Evolutionary conservation across 2,113 vertebrate species (phyloP).

Genomic region (Macrotis lagotis): DNA sequence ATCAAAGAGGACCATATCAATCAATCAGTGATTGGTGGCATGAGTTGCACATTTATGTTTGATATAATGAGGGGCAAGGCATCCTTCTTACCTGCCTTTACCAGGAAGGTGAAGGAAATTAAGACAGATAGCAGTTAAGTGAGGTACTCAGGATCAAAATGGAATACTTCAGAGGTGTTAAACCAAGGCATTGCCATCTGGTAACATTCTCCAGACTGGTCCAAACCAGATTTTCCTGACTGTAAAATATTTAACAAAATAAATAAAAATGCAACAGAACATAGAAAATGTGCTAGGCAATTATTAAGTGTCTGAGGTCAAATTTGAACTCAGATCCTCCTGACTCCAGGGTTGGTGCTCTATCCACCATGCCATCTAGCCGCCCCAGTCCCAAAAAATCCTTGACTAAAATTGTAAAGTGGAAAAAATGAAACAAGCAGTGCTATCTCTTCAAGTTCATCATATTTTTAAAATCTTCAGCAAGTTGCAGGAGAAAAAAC

Average conservation of each 20-base stretch:
- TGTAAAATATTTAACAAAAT: background rate
- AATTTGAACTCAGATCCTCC: too few relatives aligned
- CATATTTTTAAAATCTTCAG: background rate
- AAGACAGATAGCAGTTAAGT: background rate
- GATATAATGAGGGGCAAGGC: too few relatives aligned
- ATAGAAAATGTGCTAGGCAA: background rate
- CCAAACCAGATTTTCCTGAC: background rate
- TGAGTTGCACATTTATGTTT: too few relatives aligned
- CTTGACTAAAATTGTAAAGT: background rate
- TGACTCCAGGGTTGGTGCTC: too few relatives aligned
- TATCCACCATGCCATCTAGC: too few relatives aligned
- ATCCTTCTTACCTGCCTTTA: too few relatives aligned
- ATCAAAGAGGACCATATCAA: too few relatives aligned
- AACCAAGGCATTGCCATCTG: background rate
- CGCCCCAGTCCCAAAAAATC: too few relatives aligned
- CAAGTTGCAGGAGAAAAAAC: background rate
- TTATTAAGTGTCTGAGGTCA: too few relatives aligned
- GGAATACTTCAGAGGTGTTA: background rate
- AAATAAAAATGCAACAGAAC: background rate
- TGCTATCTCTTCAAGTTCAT: background rate
- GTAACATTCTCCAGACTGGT: background rate
- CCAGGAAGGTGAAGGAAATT: too few relatives aligned
- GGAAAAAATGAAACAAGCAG: background rate
- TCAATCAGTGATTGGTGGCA: too few relatives aligned
- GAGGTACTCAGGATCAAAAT: background rate